Evolutionary conservation across 2,113 vertebrate genomes (phyloP).

Genomic region (Scomber colias): DNA sequence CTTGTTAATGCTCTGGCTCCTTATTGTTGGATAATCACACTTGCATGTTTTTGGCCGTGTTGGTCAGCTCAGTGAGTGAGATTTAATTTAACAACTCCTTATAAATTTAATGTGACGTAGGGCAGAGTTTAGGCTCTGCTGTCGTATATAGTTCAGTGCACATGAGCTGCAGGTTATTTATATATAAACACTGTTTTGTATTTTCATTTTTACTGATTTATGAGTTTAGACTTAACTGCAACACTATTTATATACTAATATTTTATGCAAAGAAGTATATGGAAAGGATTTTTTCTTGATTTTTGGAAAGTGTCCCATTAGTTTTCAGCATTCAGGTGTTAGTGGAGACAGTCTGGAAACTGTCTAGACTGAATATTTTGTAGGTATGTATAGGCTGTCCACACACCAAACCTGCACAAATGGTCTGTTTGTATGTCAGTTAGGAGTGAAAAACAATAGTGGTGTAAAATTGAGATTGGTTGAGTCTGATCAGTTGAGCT

Average conservation of each 20-base stretch:
- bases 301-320: conserved; percentile 5
- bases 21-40: conserved; percentile 30
- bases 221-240: neutral
- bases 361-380: conserved; percentile 43
- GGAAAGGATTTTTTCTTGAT: no score
- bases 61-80: neutral
- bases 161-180: no score
- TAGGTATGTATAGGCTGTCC: neutral
- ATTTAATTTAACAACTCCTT: conserved; percentile 11
- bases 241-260: neutral
- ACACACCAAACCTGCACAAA: neutral
- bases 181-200: neutral
- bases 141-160: neutral
- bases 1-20: conserved; percentile 21
- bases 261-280: neutral
- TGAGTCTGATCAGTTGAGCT: neutral
- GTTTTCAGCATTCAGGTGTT: conserved; percentile 40
- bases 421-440: neutral
- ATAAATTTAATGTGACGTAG: neutral
- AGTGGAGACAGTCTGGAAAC: conserved; percentile 33
- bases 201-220: no score
- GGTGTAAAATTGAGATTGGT: neutral
- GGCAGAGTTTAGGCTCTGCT: conserved; percentile 3
- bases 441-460: neutral
- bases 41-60: conserved; percentile 1